phyloP scores from a whole-genome alignment of 2,113 vertebrate genomes.

The Rhea pennata region DNA sequence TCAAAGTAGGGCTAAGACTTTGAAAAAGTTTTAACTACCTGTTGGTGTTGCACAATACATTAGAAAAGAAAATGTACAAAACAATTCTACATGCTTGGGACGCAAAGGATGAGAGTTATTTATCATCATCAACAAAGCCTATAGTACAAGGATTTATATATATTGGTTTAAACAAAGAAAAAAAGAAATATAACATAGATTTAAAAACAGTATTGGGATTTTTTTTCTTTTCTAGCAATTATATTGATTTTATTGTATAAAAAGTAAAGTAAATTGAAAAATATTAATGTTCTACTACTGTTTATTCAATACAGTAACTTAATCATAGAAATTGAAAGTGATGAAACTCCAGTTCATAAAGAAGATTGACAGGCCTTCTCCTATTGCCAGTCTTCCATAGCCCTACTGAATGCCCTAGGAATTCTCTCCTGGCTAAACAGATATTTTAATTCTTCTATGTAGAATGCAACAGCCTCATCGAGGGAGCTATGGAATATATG shows the following conservation, averaged over 20 bases:
- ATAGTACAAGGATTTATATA: not conserved
- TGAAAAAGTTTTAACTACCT: conserved; percentile 15
- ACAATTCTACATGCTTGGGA: not conserved
- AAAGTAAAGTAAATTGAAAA: conserved; percentile 17
- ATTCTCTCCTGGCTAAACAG: not conserved
- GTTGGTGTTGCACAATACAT: not conserved
- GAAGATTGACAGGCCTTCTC: not conserved
- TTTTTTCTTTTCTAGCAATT: not conserved
- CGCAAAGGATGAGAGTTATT: not conserved
- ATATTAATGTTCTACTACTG: not conserved
- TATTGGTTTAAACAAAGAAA: not conserved
- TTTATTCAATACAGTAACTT: not conserved
- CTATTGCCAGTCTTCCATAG: not conserved
- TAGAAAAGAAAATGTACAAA: not conserved
- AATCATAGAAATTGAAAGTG: not conserved
- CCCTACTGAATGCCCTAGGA: not conserved
- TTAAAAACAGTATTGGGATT: not conserved
- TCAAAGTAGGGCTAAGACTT: not conserved
- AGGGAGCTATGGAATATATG: fast-evolving
- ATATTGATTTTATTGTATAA: not conserved
- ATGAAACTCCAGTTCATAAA: not conserved
- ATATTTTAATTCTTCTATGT: not conserved
- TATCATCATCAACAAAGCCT: not conserved
- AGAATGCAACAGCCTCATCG: not conserved
- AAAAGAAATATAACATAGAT: not conserved